Conservation (phyloP, 2,797 vertebrate genomes). For the Enteromius unitaeniatus region DNA sequence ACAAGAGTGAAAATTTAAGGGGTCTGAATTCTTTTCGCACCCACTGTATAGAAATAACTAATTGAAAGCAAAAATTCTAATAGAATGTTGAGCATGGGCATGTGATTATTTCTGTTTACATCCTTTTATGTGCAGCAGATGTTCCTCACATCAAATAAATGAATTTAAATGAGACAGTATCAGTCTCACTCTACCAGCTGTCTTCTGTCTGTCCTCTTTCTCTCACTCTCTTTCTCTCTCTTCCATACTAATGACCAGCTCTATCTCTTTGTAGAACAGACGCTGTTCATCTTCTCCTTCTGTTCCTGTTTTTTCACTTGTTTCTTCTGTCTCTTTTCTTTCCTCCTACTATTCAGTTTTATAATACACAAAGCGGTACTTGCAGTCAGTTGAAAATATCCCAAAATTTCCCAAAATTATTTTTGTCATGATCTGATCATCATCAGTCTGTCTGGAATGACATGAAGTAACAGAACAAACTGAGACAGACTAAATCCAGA, state of each 20-base stretch:
- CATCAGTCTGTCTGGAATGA: too few species aligned
- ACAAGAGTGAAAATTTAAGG: too few species aligned
- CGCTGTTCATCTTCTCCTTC: conserved; percentile 63
- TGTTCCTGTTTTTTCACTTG: conserved; percentile 40
- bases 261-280: conserved; percentile 60
- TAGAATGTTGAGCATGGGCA: neutral
- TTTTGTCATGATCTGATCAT: too few species aligned
- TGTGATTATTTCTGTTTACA: conserved; percentile 33
- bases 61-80: neutral
- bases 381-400: too few species aligned
- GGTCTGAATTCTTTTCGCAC: too few species aligned
- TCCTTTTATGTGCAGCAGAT: conserved; percentile 42
- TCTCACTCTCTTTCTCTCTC: conserved; percentile 49
- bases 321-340: conserved; percentile 32
- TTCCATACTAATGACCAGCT: conserved; percentile 81
- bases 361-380: conserved; percentile 12
- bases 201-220: conserved; percentile 36
- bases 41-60: too few species aligned
- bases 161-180: conserved; percentile 48
- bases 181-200: conserved; percentile 54
- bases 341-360: neutral
- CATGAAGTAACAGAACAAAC: too few species aligned
- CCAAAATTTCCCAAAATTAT: too few species aligned
- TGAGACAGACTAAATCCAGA: too few species aligned
- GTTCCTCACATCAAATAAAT: conserved; percentile 52